Evolutionary conservation across 2,113 vertebrate genomes (phyloP).

Genomic region (Megalops atlanticus): DNA sequence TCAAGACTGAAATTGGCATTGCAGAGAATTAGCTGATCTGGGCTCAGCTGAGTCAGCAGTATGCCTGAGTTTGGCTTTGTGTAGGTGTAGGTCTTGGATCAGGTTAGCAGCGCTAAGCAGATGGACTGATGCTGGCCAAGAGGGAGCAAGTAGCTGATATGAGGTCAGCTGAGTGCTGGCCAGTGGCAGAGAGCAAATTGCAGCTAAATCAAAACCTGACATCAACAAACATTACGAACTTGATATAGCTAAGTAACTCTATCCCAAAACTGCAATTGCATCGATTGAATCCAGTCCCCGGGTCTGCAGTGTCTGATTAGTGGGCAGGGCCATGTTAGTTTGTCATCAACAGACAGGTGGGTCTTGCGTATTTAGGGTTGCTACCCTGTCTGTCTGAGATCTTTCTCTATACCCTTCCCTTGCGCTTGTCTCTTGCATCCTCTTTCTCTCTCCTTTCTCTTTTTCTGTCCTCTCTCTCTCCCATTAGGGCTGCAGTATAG

Average conservation of each 20-base stretch:
- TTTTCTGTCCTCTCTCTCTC: neutral
- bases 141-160: neutral
- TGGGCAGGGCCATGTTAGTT: too few relatives aligned
- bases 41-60: too few relatives aligned
- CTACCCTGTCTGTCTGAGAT: neutral
- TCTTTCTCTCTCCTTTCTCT: neutral
- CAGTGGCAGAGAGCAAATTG: neutral
- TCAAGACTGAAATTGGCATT: too few relatives aligned
- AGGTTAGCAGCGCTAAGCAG: neutral
- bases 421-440: neutral
- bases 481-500: neutral
- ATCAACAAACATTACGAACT: too few relatives aligned
- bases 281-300: too few relatives aligned
- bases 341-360: too few relatives aligned
- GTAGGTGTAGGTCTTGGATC: neutral
- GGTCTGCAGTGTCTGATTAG: neutral
- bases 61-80: neutral
- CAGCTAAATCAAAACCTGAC: neutral
- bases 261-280: neutral
- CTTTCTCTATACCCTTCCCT: neutral
- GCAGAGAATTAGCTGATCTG: too few relatives aligned
- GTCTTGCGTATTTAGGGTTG: neutral
- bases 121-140: too few relatives aligned
- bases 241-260: neutral
- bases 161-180: neutral